Percentiles rank a stretch among this genome's conserved stretches.
Conservation (phyloP, 2,113 vertebrate species). For the Coturnix japonica region DNA sequence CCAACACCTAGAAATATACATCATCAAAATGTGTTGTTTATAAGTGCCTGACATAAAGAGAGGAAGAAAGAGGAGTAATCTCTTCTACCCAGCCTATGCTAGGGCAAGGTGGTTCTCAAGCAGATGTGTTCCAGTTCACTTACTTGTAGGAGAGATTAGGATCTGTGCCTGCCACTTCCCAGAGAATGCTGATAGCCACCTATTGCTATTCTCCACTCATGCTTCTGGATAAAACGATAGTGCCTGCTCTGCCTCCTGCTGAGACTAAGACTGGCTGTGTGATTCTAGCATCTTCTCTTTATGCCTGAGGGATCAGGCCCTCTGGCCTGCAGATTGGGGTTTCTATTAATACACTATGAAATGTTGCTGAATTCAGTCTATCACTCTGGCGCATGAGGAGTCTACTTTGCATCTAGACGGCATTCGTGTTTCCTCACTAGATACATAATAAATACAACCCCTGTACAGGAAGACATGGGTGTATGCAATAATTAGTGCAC, state of each 20-base stretch:
- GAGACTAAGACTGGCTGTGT: fast-evolving
- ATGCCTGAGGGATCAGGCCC: not conserved
- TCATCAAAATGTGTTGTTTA: not conserved
- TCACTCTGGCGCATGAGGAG: not conserved
- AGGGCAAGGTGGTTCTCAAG: not conserved
- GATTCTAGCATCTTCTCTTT: not conserved
- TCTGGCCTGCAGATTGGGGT: not conserved
- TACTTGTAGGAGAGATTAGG: not conserved
- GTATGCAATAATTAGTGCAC: not conserved
- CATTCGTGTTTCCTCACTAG: not conserved
- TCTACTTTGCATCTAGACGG: not conserved
- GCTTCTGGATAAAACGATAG: not conserved
- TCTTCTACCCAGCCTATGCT: not conserved
- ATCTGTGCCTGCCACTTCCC: not conserved
- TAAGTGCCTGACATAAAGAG: not conserved
- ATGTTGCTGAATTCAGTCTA: not conserved
- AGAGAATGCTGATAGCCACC: not conserved
- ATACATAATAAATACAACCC: not conserved
- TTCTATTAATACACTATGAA: not conserved
- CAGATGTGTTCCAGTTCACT: not conserved
- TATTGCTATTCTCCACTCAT: not conserved
- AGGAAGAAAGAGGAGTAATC: fast-evolving
- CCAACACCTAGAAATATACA: not conserved
- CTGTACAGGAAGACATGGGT: not conserved
- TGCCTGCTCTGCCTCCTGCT: not conserved